Evolutionary conservation across 2,797 vertebrate genomes (phyloP), one percentile per base, ranked within the genome.

Genomic region (Kryptopterus vitreolus): DNA sequence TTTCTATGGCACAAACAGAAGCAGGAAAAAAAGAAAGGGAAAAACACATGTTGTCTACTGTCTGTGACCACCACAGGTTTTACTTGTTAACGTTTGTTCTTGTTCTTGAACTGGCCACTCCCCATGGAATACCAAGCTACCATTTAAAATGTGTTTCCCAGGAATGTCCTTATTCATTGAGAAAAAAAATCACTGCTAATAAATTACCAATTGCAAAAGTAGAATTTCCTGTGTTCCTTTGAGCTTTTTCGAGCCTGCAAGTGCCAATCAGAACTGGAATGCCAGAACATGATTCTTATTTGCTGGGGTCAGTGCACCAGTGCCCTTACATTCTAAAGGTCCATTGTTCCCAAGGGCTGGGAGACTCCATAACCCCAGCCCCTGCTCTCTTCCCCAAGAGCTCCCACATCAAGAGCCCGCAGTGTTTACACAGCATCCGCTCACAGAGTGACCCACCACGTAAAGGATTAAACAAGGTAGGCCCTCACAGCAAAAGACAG

Each of bases 281-380:
- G 93, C 90, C 91, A 93, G 93, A 93, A 94, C 93, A 93, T 93
- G 93, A 92, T 92, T 94, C 92, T 92, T 93, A 93, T 94, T 94
- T 93, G 91, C 91, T 89, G 89, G 94, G 93, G 93, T 94, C 93
- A 94, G 86, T 76, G 92, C 92, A 92, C 92, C 88, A 91, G 90
- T 93, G 91, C 92, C 94, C 94, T 91, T 90, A 87, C 92, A 93
- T 93, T 93, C 92, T 92, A 92, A 94, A 93, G 93, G 87, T 85
- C 90, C 91, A 94, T 94, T 94, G 94, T 94, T 94, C 92, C 92
- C 92, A 92, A 91, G 91, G 92, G 89, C 88, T 89, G 89, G 89
- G 90, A 90, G 85, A 88, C 87, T 88, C 85, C 83, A 86, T 86
- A 86, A 87, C 81, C 85, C 81, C 83, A 73, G 86, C 82, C 87